Evolutionary conservation across 2,113 vertebrate species (phyloP), one percentile per base, ranked within the genome.

Genomic region (Vulpes lagopus): DNA sequence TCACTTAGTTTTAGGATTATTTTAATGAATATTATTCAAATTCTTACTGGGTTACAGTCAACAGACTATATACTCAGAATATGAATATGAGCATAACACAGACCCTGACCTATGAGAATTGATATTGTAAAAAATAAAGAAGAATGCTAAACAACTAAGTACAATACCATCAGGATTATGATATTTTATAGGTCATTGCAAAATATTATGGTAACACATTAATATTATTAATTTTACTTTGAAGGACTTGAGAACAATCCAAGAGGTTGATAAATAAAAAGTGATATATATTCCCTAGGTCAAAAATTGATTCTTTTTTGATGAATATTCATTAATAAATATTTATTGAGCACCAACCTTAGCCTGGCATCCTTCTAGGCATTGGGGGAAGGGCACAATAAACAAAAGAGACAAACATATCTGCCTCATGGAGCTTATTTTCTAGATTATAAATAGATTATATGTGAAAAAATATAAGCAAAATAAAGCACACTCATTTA

Each of bases 241-340:
- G 23, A 80, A 43, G 5, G 14, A 82, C n/a, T 71, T 91, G 12
- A 59, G 59, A 53, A 30, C 19, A 65, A 76, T 53, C 49, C n/a
- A 49, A 69, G 30, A 67, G 43, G 11, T 11, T 89, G n/a, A 91
- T 43, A 11, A 65, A 71, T 5, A 51, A 95, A 96, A 94, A 15
- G 67, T 71, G 74, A 73, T 43, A 3, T 57, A 4, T 67, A 49
- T 84, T 51, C 35, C 23, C 3, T 5, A 20, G 4, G 59, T 87
- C 16, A 93, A 89, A 59, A 89, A 51, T 62, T 20, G 35, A 91
- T 81, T 89, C 27, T 60, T 88, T 92, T 91, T 65, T 32, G 94
- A n/a, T 65, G 14, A 83, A 74, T 74, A 14, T 23, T 87, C 8
- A 81, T 38, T 62, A 67, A 35, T 71, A 76, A 85, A 76, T 55